A percentile compares a stretch with the other conserved stretches of the same genome.
phyloP scores from a whole-genome alignment of 35 echinoderm and acorn worm species.

The Eucidaris tribuloides region DNA sequence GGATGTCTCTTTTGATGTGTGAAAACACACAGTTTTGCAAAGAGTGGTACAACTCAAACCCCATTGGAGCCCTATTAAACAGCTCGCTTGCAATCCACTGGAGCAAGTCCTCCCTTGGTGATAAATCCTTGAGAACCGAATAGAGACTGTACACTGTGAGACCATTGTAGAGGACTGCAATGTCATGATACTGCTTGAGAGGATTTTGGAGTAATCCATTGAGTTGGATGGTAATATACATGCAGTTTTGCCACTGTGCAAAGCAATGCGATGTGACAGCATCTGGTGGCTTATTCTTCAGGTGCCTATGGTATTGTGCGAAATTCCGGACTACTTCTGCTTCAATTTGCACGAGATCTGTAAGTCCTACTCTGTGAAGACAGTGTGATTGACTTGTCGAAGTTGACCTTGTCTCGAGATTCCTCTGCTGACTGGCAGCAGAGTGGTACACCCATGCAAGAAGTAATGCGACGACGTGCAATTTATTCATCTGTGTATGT shows the following conservation, averaged over 20 bases:
- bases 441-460: conserved; percentile 29
- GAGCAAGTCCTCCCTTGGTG: neutral
- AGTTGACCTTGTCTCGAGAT: neutral
- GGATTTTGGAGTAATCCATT: conserved; percentile 44
- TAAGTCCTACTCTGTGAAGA: too few species aligned
- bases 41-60: neutral
- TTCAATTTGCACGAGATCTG: too few species aligned
- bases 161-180: conserved; percentile 71
- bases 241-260: conserved; percentile 52
- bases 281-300: conserved; percentile 6
- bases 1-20: neutral
- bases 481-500: neutral
- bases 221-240: conserved; percentile 19
- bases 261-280: conserved; percentile 22
- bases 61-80: neutral
- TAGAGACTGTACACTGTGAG: conserved; percentile 40
- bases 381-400: too few species aligned
- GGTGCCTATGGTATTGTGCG: neutral
- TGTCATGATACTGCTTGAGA: conserved; percentile 22
- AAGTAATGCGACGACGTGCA: conserved; percentile 32
- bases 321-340: conserved; percentile 12
- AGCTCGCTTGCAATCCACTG: neutral
- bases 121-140: neutral
- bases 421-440: conserved; percentile 3
- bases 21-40: neutral